phyloP scores from a whole-genome alignment of 2,888 invertebrate genomes.

The Scrobipalpa atriplicella region DNA sequence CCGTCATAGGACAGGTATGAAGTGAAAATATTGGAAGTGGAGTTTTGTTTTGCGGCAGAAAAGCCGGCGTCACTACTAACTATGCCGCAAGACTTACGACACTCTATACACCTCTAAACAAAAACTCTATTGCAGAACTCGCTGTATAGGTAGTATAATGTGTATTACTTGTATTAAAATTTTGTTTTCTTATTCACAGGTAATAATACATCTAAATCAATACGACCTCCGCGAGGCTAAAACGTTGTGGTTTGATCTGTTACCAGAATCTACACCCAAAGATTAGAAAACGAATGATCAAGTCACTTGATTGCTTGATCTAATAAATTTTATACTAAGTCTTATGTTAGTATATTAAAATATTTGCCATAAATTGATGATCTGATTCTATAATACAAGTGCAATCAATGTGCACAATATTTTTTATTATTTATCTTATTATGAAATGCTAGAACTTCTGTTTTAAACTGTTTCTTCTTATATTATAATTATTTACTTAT shows the following conservation, averaged over 20 bases:
- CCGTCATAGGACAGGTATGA: constrained; percentile 92
- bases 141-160: too few relatives aligned
- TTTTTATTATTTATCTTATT: background rate
- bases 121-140: too few relatives aligned
- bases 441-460: constrained; percentile 5
- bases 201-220: constrained; percentile 85
- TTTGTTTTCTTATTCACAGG: constrained; percentile 65
- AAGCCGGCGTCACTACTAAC: too few relatives aligned
- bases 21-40: too few relatives aligned
- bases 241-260: constrained; percentile 89
- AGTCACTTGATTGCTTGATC: constrained; percentile 40
- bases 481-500: background rate
- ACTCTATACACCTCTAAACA: too few relatives aligned
- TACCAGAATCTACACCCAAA: constrained; percentile 78
- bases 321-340: constrained; percentile 44
- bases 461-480: background rate
- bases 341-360: constrained; percentile 26
- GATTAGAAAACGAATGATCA: constrained; percentile 50
- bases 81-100: too few relatives aligned
- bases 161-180: too few relatives aligned
- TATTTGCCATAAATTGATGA: constrained; percentile 39
- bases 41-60: too few relatives aligned
- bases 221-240: constrained; percentile 86
- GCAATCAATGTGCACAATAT: background rate
- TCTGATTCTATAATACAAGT: constrained; percentile 38